A percentile compares a stretch with the other conserved stretches of the same genome.
Evolutionary conservation across 53 echinoderm and acorn worm species (phyloP).

Genomic region (Paelopatides confundens): DNA sequence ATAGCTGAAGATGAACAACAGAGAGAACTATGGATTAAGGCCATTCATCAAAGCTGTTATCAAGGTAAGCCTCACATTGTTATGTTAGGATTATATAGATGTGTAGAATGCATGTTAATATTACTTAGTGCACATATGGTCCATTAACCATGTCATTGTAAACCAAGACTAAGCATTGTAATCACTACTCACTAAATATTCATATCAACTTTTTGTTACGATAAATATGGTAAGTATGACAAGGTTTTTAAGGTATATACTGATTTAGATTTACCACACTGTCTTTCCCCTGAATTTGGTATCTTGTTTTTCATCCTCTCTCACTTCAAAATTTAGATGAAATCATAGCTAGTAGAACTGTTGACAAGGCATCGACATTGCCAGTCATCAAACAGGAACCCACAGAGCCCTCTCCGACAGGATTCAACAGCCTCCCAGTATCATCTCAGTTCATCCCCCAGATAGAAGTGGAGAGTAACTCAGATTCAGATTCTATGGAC

Average conservation of each 20-base stretch:
- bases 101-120: too few species aligned
- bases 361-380: slow-evolving; percentile 16
- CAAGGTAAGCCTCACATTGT: slow-evolving; percentile 5
- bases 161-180: too few species aligned
- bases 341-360: not conserved
- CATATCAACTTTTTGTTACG: too few species aligned
- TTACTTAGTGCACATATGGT: too few species aligned
- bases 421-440: not conserved
- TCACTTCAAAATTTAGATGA: not conserved
- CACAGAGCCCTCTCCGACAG: not conserved
- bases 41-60: slow-evolving; percentile 69
- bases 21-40: slow-evolving; percentile 71
- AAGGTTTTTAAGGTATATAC: too few species aligned
- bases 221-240: too few species aligned
- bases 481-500: slow-evolving; percentile 9
- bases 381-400: slow-evolving; percentile 14
- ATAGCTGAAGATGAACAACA: slow-evolving; percentile 77
- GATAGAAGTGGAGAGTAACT: not conserved
- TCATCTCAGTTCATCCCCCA: not conserved
- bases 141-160: too few species aligned
- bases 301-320: too few species aligned
- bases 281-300: too few species aligned
- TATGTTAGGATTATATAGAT: too few species aligned
- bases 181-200: too few species aligned
- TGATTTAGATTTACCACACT: too few species aligned